A percentile compares a stretch with the other conserved stretches of the same genome.
phyloP scores from a whole-genome alignment of 1,140 invertebrate species.

The Drosophila funebris region DNA sequence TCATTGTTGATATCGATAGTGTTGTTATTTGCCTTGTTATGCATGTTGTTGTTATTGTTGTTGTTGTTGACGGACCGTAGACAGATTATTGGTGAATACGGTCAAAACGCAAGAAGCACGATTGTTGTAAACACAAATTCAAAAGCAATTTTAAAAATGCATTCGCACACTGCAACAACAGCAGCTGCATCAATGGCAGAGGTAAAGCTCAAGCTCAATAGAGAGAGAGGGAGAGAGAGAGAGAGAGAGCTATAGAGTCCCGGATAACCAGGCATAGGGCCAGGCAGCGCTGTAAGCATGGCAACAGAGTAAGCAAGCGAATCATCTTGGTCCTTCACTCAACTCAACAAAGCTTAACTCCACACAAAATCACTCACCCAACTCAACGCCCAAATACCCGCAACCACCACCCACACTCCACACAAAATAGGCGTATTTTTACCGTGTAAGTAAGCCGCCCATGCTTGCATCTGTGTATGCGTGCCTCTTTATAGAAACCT shows the following conservation, averaged over 20 bases:
- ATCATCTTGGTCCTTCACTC: not conserved
- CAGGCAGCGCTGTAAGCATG: constrained; percentile 7
- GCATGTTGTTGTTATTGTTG: not conserved
- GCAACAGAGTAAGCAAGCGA: constrained; percentile 22
- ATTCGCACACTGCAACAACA: not conserved
- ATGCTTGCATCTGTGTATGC: not conserved
- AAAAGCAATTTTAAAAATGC: constrained; percentile 24
- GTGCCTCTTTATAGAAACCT: not conserved
- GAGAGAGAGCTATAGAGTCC: not conserved
- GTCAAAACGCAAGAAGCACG: not conserved
- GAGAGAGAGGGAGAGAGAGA: not conserved
- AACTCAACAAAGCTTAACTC: not conserved
- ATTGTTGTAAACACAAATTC: constrained; percentile 7
- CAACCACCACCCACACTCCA: not conserved
- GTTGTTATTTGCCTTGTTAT: constrained; percentile 4
- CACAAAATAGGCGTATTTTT: not conserved
- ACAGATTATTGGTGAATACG: constrained; percentile 6
- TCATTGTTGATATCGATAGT: not conserved
- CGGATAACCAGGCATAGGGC: constrained; percentile 7
- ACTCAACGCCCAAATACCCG: not conserved
- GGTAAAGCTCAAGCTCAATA: not conserved
- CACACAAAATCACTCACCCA: not conserved
- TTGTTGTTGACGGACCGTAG: not conserved
- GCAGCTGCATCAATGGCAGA: not conserved
- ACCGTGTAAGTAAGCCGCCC: too few relatives aligned